A percentile compares a stretch with the other conserved stretches of the same genome.
Conservation (phyloP, 2,888 invertebrate species). For the Leptura quadrifasciata region DNA sequence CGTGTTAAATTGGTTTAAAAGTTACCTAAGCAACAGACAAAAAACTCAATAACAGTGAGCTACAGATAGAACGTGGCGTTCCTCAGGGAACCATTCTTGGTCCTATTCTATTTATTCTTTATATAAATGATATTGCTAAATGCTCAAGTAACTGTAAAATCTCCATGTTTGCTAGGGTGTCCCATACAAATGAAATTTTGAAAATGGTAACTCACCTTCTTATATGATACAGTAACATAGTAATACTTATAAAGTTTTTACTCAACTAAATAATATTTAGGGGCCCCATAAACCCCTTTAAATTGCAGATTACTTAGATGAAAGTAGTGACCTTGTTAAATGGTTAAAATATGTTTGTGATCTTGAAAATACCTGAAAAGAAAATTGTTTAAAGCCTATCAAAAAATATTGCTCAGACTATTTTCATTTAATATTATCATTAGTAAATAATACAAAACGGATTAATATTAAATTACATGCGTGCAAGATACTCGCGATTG, state of each 20-base stretch:
- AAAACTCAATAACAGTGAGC: no score
- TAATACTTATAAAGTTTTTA: constrained; percentile 16
- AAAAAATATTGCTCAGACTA: neutral
- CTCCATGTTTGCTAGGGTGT: no score
- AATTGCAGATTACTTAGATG: constrained; percentile 18
- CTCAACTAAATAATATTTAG: constrained; percentile 23
- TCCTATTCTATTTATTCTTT: no score
- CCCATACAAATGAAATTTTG: neutral
- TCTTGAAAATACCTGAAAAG: neutral
- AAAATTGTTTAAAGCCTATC: neutral
- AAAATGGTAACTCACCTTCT: constrained; percentile 24
- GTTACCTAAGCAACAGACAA: no score
- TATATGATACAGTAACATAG: constrained; percentile 9
- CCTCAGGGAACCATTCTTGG: no score
- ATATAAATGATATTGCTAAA: no score
- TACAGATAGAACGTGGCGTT: no score
- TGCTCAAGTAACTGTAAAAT: no score
- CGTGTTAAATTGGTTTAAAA: no score
- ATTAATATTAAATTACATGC: neutral
- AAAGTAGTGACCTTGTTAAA: constrained; percentile 4
- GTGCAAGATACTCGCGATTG: neutral
- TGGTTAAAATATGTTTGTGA: no score
- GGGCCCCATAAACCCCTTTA: constrained; percentile 17
- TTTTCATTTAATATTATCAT: neutral
- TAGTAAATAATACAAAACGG: constrained; percentile 20